Conservation (phyloP, 2,797 vertebrate species). For the Chromobotia macracanthus region DNA sequence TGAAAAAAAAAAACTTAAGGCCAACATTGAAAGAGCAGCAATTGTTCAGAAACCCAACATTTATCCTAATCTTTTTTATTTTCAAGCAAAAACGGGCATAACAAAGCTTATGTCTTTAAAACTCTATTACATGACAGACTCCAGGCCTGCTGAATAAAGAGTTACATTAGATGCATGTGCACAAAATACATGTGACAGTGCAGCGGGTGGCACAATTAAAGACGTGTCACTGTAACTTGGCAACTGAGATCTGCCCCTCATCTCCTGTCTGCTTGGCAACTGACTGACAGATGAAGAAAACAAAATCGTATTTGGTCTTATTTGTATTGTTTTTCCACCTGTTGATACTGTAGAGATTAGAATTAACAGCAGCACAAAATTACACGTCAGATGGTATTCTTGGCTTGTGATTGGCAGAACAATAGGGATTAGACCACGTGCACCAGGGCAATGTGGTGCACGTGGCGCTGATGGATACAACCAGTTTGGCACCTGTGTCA, state of each 20-base stretch:
- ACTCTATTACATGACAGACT: not conserved
- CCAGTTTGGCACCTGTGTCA: constrained; percentile 10
- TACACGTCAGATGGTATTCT: constrained; percentile 2
- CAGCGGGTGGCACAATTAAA: constrained; percentile 14
- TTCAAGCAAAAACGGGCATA: not conserved
- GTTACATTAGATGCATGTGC: constrained; percentile 7
- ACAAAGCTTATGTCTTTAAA: not conserved
- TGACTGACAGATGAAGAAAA: not conserved
- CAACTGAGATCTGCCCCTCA: constrained; percentile 8
- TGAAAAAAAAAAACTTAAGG: too few species aligned
- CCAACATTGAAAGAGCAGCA: not conserved
- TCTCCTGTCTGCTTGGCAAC: not conserved
- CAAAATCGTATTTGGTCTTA: not conserved
- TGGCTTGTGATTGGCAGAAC: not conserved
- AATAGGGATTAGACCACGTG: constrained; percentile 12
- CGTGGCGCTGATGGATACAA: constrained; percentile 1
- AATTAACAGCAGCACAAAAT: constrained; percentile 25
- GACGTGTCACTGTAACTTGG: constrained; percentile 6
- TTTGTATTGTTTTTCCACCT: not conserved
- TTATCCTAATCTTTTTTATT: not conserved
- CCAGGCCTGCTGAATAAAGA: not conserved
- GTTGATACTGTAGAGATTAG: not conserved
- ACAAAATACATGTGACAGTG: not conserved
- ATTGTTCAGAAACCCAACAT: not conserved
- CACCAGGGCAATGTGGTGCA: not conserved